Percentiles rank a stretch among this genome's conserved stretches.
These are phyloP conservation scores for Chlorospingus semifuscus DNA, from an alignment of 2,797 vertebrate species.

Conservation along the genomic window DNA sequence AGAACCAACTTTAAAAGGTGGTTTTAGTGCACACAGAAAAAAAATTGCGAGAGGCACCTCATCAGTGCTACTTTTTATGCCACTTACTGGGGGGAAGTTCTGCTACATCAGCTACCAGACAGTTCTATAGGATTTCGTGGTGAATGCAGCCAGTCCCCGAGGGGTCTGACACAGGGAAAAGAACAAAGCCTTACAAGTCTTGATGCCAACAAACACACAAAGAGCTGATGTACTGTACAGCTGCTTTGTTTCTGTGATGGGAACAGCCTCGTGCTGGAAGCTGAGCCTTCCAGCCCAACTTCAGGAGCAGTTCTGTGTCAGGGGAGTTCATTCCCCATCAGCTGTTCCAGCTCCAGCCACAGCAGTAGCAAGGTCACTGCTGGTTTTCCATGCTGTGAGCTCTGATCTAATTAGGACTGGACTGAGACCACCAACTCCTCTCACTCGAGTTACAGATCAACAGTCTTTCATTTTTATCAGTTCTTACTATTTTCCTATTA, in stretches of 20 bases:
- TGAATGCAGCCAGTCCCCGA: neutral
- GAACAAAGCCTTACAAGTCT: neutral
- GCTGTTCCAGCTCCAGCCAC: neutral
- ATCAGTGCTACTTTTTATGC: neutral
- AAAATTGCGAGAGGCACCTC: neutral
- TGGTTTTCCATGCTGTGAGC: neutral
- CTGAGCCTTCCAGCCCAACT: neutral
- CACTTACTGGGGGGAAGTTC: constrained; percentile 20
- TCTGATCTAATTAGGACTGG: neutral
- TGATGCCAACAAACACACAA: neutral
- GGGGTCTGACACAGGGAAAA: neutral
- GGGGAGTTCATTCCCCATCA: neutral
- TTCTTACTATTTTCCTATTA: neutral
- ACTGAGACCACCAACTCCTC: neutral
- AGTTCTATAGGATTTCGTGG: neutral
- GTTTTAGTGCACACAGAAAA: constrained; percentile 5
- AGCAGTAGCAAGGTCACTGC: neutral
- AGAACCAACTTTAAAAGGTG: constrained; percentile 37
- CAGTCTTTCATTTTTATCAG: neutral
- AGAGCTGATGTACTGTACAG: neutral
- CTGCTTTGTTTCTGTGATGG: neutral
- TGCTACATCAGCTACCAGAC: constrained; percentile 41
- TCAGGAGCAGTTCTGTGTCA: neutral
- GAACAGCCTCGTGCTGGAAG: neutral
- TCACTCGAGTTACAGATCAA: neutral